Evolutionary conservation across 2,797 vertebrate species (phyloP).

Genomic region (Gouania willdenowi): DNA sequence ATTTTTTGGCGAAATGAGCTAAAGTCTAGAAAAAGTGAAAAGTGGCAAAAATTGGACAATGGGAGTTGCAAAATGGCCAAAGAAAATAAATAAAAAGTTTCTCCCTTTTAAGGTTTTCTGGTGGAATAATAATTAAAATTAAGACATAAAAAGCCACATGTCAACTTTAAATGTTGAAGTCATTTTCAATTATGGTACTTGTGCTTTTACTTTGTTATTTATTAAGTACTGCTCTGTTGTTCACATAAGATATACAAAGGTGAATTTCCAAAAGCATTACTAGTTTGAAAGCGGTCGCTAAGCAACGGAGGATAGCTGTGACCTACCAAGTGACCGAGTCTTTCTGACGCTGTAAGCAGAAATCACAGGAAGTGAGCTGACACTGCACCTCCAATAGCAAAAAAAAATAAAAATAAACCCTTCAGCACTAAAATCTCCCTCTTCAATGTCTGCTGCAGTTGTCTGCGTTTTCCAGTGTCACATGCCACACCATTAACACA

Average conservation of each 20-base stretch:
- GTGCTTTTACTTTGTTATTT: no score
- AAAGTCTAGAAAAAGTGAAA: no score
- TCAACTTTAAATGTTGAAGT: no score
- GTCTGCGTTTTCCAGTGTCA: constrained; percentile 47
- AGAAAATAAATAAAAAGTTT: no score
- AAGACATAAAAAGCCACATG: no score
- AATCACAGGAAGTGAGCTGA: constrained; percentile 61
- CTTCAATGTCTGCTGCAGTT: constrained; percentile 36
- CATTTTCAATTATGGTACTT: no score
- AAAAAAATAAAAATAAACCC: constrained; percentile 16
- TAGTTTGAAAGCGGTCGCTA: constrained; percentile 53
- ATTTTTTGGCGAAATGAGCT: no score
- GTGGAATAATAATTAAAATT: no score
- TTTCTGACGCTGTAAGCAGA: constrained; percentile 65
- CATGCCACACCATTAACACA: constrained; percentile 54
- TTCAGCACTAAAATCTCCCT: constrained; percentile 39
- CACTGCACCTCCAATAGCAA: constrained; percentile 58
- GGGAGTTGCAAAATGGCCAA: no score
- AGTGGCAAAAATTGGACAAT: no score
- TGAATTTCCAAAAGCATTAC: constrained; percentile 38
- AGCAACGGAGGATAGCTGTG: constrained; percentile 42
- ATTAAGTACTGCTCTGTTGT: no score
- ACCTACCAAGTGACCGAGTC: constrained; percentile 56
- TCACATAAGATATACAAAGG: constrained; percentile 42
- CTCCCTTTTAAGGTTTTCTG: no score